Percentiles rank a stretch among this genome's conserved stretches.
Evolutionary conservation across 1,140 invertebrate genomes (phyloP).

Genomic region (Papilio machaon): DNA sequence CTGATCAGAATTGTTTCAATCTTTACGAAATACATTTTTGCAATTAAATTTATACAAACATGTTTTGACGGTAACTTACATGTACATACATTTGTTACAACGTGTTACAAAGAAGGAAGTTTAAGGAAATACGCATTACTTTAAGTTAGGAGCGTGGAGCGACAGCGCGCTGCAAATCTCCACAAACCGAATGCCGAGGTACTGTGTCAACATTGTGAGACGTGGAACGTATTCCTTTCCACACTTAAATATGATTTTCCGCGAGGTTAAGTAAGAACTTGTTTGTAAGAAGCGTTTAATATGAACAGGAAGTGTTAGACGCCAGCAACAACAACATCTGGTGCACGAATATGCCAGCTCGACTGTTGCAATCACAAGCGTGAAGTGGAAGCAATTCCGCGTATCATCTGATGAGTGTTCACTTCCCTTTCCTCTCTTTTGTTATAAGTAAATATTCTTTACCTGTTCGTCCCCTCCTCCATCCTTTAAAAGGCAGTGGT

Average conservation of each 20-base stretch:
- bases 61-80: neutral
- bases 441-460: too few relatives aligned
- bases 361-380: too few relatives aligned
- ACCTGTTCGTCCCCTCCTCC: too few relatives aligned
- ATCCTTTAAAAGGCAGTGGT: too few relatives aligned
- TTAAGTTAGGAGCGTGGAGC: neutral
- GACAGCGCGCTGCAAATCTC: neutral
- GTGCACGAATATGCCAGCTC: too few relatives aligned
- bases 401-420: too few relatives aligned
- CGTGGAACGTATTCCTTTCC: neutral
- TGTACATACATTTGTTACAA: neutral
- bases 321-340: too few relatives aligned
- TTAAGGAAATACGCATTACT: constrained; percentile 4
- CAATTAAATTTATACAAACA: neutral
- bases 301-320: too few relatives aligned
- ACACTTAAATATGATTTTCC: neutral
- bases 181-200: neutral
- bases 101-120: neutral
- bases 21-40: neutral
- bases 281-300: too few relatives aligned
- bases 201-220: constrained; percentile 3
- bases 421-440: too few relatives aligned
- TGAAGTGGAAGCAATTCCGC: too few relatives aligned
- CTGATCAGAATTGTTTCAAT: neutral
- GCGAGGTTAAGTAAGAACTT: neutral